Conservation (phyloP, 2,797 vertebrate species). For the Clarias pachynema region DNA sequence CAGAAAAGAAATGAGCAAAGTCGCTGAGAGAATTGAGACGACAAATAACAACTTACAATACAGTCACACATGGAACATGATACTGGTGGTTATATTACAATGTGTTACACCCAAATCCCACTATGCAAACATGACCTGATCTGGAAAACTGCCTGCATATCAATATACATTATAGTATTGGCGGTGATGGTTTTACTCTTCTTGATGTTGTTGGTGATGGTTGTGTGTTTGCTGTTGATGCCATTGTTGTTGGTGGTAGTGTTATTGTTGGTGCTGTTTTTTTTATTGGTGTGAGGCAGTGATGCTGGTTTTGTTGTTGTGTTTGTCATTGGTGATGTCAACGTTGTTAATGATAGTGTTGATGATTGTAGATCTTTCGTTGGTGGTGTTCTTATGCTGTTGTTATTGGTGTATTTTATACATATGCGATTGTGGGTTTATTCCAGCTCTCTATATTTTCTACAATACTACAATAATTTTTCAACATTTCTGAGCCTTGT, state of each 20-base stretch:
- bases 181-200: neutral
- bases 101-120: neutral
- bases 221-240: neutral
- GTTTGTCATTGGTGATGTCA: neutral
- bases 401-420: neutral
- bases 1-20: neutral
- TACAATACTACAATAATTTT: neutral
- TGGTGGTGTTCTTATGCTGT: neutral
- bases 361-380: neutral
- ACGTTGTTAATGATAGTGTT: neutral
- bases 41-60: neutral
- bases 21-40: neutral
- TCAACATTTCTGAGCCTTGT: neutral
- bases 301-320: neutral
- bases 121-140: too few relatives aligned
- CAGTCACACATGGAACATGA: neutral
- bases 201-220: neutral
- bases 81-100: neutral
- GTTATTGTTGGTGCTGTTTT: neutral
- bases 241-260: neutral
- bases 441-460: conserved; percentile 10
- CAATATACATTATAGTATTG: neutral
- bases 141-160: neutral
- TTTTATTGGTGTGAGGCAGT: too few relatives aligned
- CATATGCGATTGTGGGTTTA: too few relatives aligned